Conservation (phyloP, 2,113 vertebrate genomes). For the Thunnus maccoyii region DNA sequence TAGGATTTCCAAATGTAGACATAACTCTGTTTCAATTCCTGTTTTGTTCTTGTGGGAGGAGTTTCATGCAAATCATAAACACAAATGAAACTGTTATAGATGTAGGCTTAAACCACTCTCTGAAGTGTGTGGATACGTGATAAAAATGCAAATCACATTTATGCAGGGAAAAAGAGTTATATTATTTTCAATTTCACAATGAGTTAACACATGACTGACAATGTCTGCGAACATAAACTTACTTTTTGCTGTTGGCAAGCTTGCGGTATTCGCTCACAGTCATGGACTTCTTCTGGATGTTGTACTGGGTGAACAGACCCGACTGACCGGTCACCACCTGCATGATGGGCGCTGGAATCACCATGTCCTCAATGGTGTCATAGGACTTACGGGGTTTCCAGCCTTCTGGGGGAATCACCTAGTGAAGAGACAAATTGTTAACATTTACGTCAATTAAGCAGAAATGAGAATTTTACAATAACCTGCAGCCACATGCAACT, state of each 20-base stretch:
- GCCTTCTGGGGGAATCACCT: slow-evolving; percentile 89
- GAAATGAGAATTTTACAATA: neutral
- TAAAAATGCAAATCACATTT: too few species aligned
- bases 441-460: neutral
- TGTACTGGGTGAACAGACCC: slow-evolving; percentile 97
- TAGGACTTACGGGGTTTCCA: slow-evolving; percentile 94
- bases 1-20: too few species aligned
- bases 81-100: too few species aligned
- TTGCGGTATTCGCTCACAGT: slow-evolving; percentile 94
- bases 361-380: slow-evolving; percentile 94
- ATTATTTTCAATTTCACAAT: too few species aligned
- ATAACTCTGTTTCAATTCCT: too few species aligned
- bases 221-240: slow-evolving; percentile 42
- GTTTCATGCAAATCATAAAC: too few species aligned
- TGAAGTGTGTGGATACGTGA: too few species aligned
- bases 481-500: neutral
- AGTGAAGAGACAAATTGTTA: neutral
- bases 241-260: slow-evolving; percentile 98
- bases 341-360: slow-evolving; percentile 96
- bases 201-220: neutral
- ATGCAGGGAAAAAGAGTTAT: too few species aligned
- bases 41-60: too few species aligned
- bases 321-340: slow-evolving; percentile 98
- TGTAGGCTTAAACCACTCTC: too few species aligned
- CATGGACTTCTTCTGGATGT: slow-evolving; percentile 99